Evolutionary conservation across 64 coral and sea anemone genomes (phyloP), one percentile per base, ranked within the genome.

Genomic region (Porites australiensis): DNA sequence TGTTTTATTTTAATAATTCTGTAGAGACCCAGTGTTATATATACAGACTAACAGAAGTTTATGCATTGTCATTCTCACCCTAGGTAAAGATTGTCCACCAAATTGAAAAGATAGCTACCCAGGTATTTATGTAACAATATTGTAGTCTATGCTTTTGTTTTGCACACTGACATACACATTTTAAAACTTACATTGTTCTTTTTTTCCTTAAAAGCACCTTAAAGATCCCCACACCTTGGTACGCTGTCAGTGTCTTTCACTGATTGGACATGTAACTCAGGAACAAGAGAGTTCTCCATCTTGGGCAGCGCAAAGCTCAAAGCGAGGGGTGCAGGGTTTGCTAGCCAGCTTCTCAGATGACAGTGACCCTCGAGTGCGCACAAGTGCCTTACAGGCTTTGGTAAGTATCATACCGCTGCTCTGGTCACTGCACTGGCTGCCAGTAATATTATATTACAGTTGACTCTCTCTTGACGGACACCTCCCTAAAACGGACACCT

Each of bases 341-440:
- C 16, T 99, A 4, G 90, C 90, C 48, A 90, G 92, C 60, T 96
- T 92, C 64, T 75, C 98, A 74, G 74, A 86, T 20, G 98, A 99
- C 78, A 93, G 94, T 94, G 98, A 99, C 70, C 92, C 98, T 11
- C 89, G 98, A 55, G 98, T 99, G 5, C 88, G 98, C 58, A 98
- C 94, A 58, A 93, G 82, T 86, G 97, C 97, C 62, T 65, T 98
- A 50, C 84, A 98, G 57, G 94, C 97, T 53, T 66, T 98, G 50
- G 97, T 98, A 64, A 96, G 94, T 78, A 15, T 10, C 45, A 80
- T 3, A 47, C 48, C 2, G 37, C 27, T 54, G 50, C 43, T 37
- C 77, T 49, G 50, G 27, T 37, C 27, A 37, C 27, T 37, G 27
- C 27, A 37, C 27, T 37, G 27, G 27, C 27, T 37, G 27, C 27